phyloP scores from a whole-genome alignment of 2,888 invertebrate species.

The Leucozona laternaria region DNA sequence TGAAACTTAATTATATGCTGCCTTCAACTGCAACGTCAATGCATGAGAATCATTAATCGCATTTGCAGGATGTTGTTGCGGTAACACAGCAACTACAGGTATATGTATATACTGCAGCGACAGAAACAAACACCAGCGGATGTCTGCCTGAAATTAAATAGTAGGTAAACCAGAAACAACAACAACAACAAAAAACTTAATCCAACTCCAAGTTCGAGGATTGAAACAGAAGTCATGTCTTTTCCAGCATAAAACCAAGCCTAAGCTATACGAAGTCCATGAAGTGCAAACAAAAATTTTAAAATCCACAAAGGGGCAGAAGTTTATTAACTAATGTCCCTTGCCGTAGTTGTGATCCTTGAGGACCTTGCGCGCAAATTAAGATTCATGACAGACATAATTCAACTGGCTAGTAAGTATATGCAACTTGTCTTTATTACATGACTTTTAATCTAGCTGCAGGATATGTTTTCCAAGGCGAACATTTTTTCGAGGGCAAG shows the following conservation, averaged over 20 bases:
- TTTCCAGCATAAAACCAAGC: neutral
- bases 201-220: neutral
- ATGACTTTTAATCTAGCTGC: slow-evolving; percentile 59
- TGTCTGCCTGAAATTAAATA: slow-evolving; percentile 55
- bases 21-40: slow-evolving; percentile 51
- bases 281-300: neutral
- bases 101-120: no score
- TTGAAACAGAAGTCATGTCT: slow-evolving; percentile 6
- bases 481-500: slow-evolving; percentile 13
- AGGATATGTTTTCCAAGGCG: slow-evolving; percentile 49
- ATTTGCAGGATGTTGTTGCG: slow-evolving; percentile 67
- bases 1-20: slow-evolving; percentile 73
- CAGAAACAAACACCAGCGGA: slow-evolving; percentile 46
- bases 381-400: slow-evolving; percentile 70
- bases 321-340: slow-evolving; percentile 47
- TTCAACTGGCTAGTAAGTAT: slow-evolving; percentile 49
- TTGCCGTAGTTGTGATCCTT: slow-evolving; percentile 50
- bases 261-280: no score
- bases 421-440: slow-evolving; percentile 68
- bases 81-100: neutral
- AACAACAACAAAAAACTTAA: neutral
- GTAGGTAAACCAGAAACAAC: slow-evolving; percentile 32
- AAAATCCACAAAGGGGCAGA: slow-evolving; percentile 32
- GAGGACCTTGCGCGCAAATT: slow-evolving; percentile 59
- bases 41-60: slow-evolving; percentile 72